These are phyloP conservation scores for Dicerorhinus sumatrensis DNA, from an alignment of 2,113 vertebrate species.

Conservation along the genomic window DNA sequence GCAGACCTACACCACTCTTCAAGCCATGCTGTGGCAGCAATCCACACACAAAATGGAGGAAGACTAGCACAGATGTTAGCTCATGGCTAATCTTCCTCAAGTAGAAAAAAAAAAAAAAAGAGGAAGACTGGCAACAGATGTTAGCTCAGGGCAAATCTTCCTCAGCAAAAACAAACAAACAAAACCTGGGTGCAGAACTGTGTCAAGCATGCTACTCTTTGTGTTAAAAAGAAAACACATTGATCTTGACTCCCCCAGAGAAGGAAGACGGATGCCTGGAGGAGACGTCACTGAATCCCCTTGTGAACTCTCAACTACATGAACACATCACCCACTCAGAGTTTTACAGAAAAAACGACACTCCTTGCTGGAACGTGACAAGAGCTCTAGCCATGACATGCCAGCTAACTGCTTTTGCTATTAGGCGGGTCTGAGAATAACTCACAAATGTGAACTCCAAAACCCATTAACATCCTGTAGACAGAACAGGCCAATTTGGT, in stretches of 20 bases:
- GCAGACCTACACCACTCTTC: too few species aligned
- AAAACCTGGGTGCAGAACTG: neutral
- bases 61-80: too few species aligned
- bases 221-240: neutral
- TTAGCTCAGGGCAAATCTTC: too few species aligned
- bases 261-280: neutral
- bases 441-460: neutral
- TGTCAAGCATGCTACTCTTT: neutral
- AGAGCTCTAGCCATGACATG: accelerated
- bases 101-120: too few species aligned
- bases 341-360: neutral
- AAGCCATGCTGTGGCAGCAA: too few species aligned
- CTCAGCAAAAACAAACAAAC: neutral
- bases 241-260: neutral
- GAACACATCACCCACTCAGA: accelerated
- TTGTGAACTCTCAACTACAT: accelerated
- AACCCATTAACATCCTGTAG: accelerated
- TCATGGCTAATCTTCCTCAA: too few species aligned
- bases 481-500: accelerated
- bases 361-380: accelerated
- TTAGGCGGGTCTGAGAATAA: neutral
- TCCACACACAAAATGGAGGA: too few species aligned
- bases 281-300: accelerated
- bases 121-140: too few species aligned
- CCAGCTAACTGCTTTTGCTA: neutral